Conservation (phyloP, 2,888 invertebrate species). For the Drosophila ochracea region DNA sequence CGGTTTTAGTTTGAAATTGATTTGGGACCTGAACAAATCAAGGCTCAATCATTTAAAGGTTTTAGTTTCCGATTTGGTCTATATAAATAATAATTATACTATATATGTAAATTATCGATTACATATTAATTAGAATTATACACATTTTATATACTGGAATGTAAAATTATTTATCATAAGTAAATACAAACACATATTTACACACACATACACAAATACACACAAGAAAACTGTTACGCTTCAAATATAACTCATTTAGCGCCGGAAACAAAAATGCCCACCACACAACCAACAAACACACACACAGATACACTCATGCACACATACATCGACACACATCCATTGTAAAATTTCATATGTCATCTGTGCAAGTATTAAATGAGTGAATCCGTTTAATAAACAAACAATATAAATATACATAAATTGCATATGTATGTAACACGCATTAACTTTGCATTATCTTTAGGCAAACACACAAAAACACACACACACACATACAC, state of each 20-base stretch:
- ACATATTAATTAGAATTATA: slow-evolving; percentile 49
- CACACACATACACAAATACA: slow-evolving; percentile 57
- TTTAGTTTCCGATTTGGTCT: slow-evolving; percentile 51
- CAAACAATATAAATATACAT: slow-evolving; percentile 27
- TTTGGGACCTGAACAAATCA: slow-evolving; percentile 29
- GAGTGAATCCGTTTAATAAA: slow-evolving; percentile 68
- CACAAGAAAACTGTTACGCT: slow-evolving; percentile 79
- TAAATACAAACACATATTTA: slow-evolving; percentile 31
- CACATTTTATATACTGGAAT: slow-evolving; percentile 56
- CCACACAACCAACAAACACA: slow-evolving; percentile 15
- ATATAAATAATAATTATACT: slow-evolving; percentile 25
- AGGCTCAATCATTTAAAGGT: slow-evolving; percentile 22
- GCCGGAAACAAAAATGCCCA: slow-evolving; percentile 39
- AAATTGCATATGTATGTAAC: slow-evolving; percentile 39
- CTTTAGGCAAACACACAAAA: slow-evolving; percentile 29
- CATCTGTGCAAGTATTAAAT: slow-evolving; percentile 76
- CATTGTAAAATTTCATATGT: slow-evolving; percentile 76
- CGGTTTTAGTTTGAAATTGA: slow-evolving; percentile 35
- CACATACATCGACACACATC: slow-evolving; percentile 25
- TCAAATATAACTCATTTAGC: slow-evolving; percentile 58
- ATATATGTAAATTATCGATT: slow-evolving; percentile 53
- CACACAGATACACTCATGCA: slow-evolving; percentile 11
- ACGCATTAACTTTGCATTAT: slow-evolving; percentile 53
- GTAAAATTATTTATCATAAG: slow-evolving; percentile 71
- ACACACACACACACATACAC: background rate